Base-by-base conservation (phyloP, 2,113 vertebrate species). In the Fregata magnificens region DNA sequence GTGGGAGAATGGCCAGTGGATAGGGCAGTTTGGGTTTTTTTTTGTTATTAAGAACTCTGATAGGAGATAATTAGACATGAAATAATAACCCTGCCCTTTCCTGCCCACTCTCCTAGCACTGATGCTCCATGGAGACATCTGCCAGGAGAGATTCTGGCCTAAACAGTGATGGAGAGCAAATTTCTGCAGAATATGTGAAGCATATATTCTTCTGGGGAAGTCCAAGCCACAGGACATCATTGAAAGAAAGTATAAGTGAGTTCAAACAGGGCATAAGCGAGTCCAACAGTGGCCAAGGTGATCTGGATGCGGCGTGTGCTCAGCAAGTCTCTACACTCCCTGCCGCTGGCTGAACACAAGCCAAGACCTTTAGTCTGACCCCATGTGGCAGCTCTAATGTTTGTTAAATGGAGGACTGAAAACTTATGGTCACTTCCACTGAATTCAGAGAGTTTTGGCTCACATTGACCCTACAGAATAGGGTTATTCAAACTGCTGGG, bases 391-490 rank as follows among this genome's bases (percentile, higher is more conserved):
- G 47, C 70, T 36, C 53, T 18, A 6, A 12, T 1, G 5, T 44
- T 62, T 82, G 22, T 10, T 9, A 7, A 88, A 55, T 1, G 13
- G 13, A 40, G 61, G 36, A 40, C 5, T 13, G 16, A n/a, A 66
- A 74, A 32, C 3, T n/a, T 16, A 9, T 0, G 5, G 55, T 4
- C 4, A 17, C 6, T 92, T 28, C 21, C 42, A 22, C 16, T 6
- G 53, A 70, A 40, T 78, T n/a, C 69, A 4, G 38, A 28, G 76
- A 32, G 14, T 28, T 84, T 62, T 42, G 63, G 40, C 40, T 78
- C 72, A 20, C 13, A 0, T 5, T 19, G 49, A 17, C 13, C 16
- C 20, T 16, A 16, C 20, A 13, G 10, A 25, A 20, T 0, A 70
- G 20, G 53, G 24, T 53, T 24, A 17, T 28, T 24, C 18, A 36